Evolutionary conservation across 2,797 vertebrate species (phyloP), one percentile per base, ranked within the genome.

Genomic region (Tenualosa ilisha): DNA sequence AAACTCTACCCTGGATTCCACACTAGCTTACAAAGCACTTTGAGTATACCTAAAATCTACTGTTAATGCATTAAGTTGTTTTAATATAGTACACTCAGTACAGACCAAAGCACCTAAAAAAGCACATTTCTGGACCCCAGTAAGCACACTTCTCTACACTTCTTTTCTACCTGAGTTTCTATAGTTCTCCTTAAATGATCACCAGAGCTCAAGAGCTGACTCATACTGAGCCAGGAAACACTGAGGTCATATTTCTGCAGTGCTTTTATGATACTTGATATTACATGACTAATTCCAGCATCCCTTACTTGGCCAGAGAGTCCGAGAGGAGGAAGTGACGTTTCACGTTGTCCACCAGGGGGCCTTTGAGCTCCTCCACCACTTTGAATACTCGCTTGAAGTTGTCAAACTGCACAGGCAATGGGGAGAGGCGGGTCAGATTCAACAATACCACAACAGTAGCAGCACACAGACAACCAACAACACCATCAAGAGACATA

Each of bases 371-470:
- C 82, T 95, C 94, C 86, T 96, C 95, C 65, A 96, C 94, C 6
- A 95, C 94, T 90, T 96, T 95, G 88, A 96, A 96, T 61, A 96
- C 95, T 1, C 93, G 90, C 87, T 96, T 96, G 84, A 96, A 96
- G 91, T 96, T 95, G 88, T 95, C 94, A 87, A 96, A 96, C 95
- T 96, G 83, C 13, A 37, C 3, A 4, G 12, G 26, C 11, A 75
- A 12, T 17, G 9, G 31, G 15, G 31, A 24, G 68, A 40, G 13
- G 24, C 3, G 26, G 56, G 13, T 26, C 63, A 68, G 31, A 56
- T 9, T 43, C 15, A 31, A 31, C 7, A 40, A 26, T 11, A 59
- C 24, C 6, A 22, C 84, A 11, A 72, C 53, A 81, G 61, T 31
- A 83, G 0, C 20, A 68, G n/a, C 26, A 56, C 15, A 46, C 2